Evolutionary conservation across 2,113 vertebrate genomes (phyloP).

Genomic region (Ceuthmochares aereus): DNA sequence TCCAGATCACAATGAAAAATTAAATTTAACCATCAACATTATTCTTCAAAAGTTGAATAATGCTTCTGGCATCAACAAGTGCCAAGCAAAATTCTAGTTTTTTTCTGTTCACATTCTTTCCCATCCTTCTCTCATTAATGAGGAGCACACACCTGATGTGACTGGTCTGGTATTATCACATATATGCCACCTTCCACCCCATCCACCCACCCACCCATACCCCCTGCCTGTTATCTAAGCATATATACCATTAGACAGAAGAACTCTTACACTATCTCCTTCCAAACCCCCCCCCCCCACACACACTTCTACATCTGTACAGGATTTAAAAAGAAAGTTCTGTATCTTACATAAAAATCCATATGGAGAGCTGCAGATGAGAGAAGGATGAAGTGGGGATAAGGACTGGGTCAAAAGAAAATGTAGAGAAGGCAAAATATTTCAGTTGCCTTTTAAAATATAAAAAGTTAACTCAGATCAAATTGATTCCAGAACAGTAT

Average conservation of each 20-base stretch:
- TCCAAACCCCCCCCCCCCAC: accelerated
- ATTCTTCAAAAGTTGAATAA: conserved; percentile 1
- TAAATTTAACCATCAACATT: not conserved
- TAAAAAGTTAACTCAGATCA: conserved; percentile 19
- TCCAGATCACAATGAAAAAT: not conserved
- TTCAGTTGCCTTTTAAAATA: conserved; percentile 32
- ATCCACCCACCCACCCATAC: too few relatives aligned
- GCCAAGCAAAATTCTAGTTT: not conserved
- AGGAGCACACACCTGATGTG: not conserved
- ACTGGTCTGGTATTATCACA: not conserved
- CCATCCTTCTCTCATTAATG: not conserved
- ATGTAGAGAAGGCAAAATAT: not conserved
- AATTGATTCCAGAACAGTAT: conserved; percentile 46
- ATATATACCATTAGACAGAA: not conserved
- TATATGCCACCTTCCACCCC: not conserved
- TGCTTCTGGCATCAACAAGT: not conserved
- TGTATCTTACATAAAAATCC: not conserved
- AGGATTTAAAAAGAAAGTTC: not conserved
- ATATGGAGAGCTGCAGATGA: not conserved
- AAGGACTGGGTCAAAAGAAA: not conserved
- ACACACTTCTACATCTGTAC: not conserved
- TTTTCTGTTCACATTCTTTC: not conserved
- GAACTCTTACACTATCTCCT: not conserved
- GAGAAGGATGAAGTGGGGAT: not conserved
- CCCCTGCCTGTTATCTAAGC: not conserved